phyloP scores from a whole-genome alignment of 1,140 invertebrate genomes.

The Pseudachorutes palmiensis region DNA sequence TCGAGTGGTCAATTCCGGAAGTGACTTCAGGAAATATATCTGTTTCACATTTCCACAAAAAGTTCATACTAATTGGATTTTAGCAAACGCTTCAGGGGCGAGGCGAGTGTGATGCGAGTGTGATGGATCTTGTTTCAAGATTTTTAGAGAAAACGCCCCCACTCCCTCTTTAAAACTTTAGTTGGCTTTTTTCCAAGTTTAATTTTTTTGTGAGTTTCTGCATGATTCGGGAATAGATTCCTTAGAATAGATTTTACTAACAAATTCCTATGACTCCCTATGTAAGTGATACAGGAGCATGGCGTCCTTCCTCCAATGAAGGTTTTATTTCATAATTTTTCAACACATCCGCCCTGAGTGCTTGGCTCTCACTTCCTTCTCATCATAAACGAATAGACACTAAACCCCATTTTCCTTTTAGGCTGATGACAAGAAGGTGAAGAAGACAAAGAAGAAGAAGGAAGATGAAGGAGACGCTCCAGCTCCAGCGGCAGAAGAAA shows the following conservation, averaged over 20 bases:
- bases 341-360: background rate
- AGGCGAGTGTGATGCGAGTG: too few species aligned
- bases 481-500: conserved; percentile 51
- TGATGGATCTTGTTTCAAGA: background rate
- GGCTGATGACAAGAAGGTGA: conserved; percentile 72
- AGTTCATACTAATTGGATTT: too few species aligned
- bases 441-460: conserved; percentile 68
- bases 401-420: conserved; percentile 29
- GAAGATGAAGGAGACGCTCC: conserved; percentile 47
- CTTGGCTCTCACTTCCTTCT: background rate
- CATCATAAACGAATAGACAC: too few species aligned
- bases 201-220: background rate
- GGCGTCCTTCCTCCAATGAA: too few species aligned
- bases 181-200: background rate
- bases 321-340: background rate
- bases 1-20: too few species aligned
- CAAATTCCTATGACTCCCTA: background rate
- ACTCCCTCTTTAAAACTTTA: background rate
- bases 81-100: too few species aligned
- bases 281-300: background rate
- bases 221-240: background rate
- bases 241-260: background rate
- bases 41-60: too few species aligned
- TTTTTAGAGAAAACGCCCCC: background rate
- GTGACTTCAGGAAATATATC: too few species aligned